Evolutionary conservation across 2,888 invertebrate genomes (phyloP), one percentile per base, ranked within the genome.

Genomic region (Perdita meconis): DNA sequence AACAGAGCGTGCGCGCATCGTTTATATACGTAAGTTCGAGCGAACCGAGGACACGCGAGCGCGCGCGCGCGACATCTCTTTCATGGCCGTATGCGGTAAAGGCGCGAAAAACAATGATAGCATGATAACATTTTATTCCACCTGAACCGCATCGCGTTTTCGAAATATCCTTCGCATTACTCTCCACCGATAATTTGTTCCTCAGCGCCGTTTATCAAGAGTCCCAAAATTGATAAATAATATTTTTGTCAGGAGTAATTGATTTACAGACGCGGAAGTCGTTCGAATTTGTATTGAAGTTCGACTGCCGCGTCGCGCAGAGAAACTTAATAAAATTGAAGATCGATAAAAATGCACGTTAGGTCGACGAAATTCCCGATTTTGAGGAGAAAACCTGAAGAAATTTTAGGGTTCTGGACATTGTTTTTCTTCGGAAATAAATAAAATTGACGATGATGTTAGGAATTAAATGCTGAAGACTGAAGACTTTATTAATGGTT

Each of bases 1-100:
- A 30, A 47, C 75, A 73, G 75, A 59, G 57, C 59, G 74, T 76
- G 71, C 72, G 69, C 76, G 77, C 72, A 71, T 82, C 77, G 80
- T 86, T 89, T 89, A 89, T 85, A 86, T 85, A 87, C 51, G 65
- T 73, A 65, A 86, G 78, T 81, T 78, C 71, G 68, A 70, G 71
- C 71, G 77, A 78, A 77, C 78, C 74, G 68, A 66, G 76, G 78
- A 75, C 81, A 78, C 82, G 82, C 70, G 81, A 82, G 80, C 61
- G 69, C 64, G 51, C 73, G 60, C 60, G 67, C 78, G 63, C 78
- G 78, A 55, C 56, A 55, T 36, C 36, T 71, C 64, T 65, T 71
- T 42, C 79, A 79, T 75, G 70, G 79, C 79, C 80, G 80, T 68
- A 73, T 34, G 70, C 55, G 70, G 57, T 66, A 68, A 71, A 71